Evolutionary conservation across 2,888 invertebrate species (phyloP).

Genomic region (Neoscelio sp.): DNA sequence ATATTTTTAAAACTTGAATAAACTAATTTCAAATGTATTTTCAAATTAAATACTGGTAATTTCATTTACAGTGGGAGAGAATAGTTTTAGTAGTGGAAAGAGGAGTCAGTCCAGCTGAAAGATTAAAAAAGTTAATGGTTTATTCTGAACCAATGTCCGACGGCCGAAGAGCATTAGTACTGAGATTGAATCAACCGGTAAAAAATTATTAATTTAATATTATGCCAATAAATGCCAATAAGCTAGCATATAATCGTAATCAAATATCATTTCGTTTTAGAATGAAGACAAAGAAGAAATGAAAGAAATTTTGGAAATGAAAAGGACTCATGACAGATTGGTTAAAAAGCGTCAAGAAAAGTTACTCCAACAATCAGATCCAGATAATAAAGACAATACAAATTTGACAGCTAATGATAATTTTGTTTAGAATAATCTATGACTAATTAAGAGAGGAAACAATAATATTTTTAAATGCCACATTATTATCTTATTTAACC

Average conservation of each 20-base stretch:
- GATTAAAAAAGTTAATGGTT: constrained; percentile 92
- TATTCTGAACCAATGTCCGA: constrained; percentile 98
- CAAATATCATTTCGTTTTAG: constrained; percentile 84
- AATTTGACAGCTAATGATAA: too few relatives aligned
- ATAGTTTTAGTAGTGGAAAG: constrained; percentile 98
- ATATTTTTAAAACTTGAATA: too few relatives aligned
- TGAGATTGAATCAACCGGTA: constrained; percentile 95
- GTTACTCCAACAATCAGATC: neutral
- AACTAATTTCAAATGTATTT: too few relatives aligned
- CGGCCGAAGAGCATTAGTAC: constrained; percentile 92
- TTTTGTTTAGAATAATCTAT: too few relatives aligned
- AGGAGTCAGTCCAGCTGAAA: constrained; percentile 95
- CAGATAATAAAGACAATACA: constrained; percentile 5
- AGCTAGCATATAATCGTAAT: neutral
- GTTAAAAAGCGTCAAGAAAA: constrained; percentile 87
- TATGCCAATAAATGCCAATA: neutral
- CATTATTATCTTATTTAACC: too few relatives aligned
- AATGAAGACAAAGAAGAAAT: constrained; percentile 97
- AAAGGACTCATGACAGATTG: constrained; percentile 92
- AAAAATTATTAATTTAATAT: neutral
- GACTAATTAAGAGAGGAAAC: too few relatives aligned
- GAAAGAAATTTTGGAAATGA: constrained; percentile 96
- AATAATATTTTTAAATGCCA: too few relatives aligned
- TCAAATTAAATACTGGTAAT: neutral
- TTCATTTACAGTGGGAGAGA: constrained; percentile 93